Evolutionary conservation across 2,113 vertebrate genomes (phyloP).

Genomic region (Callipepla californica): DNA sequence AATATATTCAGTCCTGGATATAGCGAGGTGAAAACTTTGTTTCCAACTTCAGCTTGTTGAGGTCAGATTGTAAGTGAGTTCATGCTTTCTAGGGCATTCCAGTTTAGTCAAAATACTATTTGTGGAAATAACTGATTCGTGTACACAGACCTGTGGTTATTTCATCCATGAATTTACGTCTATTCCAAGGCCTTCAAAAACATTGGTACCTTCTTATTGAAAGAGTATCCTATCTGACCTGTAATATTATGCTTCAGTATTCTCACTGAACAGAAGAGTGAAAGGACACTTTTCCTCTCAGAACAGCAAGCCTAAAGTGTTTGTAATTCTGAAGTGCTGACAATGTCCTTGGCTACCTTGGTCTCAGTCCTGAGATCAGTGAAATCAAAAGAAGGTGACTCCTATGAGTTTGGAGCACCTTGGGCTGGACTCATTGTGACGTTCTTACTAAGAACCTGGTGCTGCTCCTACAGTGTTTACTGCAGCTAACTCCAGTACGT

Average conservation of each 20-base stretch:
- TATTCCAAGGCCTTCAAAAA: background rate
- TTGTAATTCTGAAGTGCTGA: background rate
- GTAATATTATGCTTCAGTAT: background rate
- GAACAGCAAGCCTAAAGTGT: background rate
- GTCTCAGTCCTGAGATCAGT: background rate
- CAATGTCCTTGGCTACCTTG: background rate
- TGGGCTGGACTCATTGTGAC: background rate
- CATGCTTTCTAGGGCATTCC: background rate
- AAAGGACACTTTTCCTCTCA: background rate
- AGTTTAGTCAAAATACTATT: background rate
- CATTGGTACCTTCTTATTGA: background rate
- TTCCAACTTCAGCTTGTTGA: conserved; percentile 36
- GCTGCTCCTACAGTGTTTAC: background rate
- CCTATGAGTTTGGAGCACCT: background rate
- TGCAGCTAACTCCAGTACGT: background rate
- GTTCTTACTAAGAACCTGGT: background rate
- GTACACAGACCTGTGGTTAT: background rate
- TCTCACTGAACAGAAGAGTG: background rate
- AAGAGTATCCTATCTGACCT: background rate
- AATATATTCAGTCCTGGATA: conserved; percentile 29
- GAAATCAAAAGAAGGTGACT: background rate
- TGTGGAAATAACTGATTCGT: background rate
- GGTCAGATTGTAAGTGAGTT: conserved; percentile 42
- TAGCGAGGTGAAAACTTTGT: conserved; percentile 27
- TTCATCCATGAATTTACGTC: background rate